These are phyloP conservation scores for Pholis gunnellus DNA, from an alignment of 2,113 vertebrate genomes.

Conservation along the genomic window DNA sequence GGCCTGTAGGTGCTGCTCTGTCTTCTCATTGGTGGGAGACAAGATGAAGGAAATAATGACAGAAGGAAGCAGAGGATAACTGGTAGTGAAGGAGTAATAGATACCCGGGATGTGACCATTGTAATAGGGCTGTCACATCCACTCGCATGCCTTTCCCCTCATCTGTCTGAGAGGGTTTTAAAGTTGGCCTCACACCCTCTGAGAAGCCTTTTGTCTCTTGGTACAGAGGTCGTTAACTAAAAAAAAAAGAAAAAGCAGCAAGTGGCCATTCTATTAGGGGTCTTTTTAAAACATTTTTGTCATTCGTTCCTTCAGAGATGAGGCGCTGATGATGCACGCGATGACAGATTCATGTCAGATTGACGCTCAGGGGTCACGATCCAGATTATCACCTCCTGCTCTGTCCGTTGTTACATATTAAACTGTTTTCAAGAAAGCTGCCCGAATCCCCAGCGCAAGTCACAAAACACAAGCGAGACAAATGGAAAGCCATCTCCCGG, in stretches of 20 bases:
- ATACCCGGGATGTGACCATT: slow-evolving; percentile 83
- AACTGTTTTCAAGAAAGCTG: slow-evolving; percentile 42
- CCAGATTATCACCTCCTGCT: slow-evolving; percentile 52
- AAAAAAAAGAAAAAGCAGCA: slow-evolving; percentile 3
- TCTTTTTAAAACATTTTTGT: slow-evolving; percentile 53
- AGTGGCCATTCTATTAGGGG: slow-evolving; percentile 27
- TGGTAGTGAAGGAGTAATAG: slow-evolving; percentile 87
- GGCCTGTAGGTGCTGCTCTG: slow-evolving; percentile 69
- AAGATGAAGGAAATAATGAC: slow-evolving; percentile 27
- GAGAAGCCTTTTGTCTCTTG: slow-evolving; percentile 27
- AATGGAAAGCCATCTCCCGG: slow-evolving; percentile 50
- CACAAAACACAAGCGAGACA: slow-evolving; percentile 15
- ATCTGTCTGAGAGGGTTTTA: slow-evolving; percentile 68
- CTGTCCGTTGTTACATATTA: slow-evolving; percentile 59
- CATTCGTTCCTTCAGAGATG: slow-evolving; percentile 20
- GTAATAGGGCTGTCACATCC: slow-evolving; percentile 86
- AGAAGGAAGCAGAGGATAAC: slow-evolving; percentile 62
- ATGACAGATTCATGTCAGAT: slow-evolving; percentile 58
- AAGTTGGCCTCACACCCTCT: neutral
- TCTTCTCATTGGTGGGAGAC: slow-evolving; percentile 28
- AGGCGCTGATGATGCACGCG: slow-evolving; percentile 2
- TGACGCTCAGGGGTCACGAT: slow-evolving; percentile 52
- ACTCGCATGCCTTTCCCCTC: slow-evolving; percentile 43
- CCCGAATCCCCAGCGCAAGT: neutral
- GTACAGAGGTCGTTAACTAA: neutral